Conservation (phyloP, 2,797 vertebrate genomes). For the Pangasius djambal region DNA sequence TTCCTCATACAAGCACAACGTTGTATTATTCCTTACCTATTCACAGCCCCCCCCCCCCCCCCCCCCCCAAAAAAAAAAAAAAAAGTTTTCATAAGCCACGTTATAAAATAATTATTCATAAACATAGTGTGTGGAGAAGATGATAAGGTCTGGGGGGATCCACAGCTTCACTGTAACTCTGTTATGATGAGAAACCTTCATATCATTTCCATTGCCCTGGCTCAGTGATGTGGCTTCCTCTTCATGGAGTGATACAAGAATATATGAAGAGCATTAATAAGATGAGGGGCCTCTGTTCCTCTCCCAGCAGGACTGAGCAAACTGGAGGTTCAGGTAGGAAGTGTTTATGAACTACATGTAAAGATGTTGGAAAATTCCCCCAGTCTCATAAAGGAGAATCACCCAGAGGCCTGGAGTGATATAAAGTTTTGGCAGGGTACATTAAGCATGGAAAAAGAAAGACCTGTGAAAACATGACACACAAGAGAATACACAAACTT, state of each 20-base stretch:
- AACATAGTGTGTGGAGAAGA: constrained; percentile 53
- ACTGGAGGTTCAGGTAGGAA: constrained; percentile 59
- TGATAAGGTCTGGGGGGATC: constrained; percentile 45
- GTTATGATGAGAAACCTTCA: constrained; percentile 34
- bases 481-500: constrained; percentile 33
- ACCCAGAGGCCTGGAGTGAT: constrained; percentile 38
- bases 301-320: constrained; percentile 61
- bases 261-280: constrained; percentile 57
- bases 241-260: constrained; percentile 42
- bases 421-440: constrained; percentile 49
- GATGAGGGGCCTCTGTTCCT: constrained; percentile 44
- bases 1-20: background rate
- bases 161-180: constrained; percentile 44
- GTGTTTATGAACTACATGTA: constrained; percentile 62
- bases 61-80: no score
- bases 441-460: constrained; percentile 48
- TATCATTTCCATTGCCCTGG: constrained; percentile 40
- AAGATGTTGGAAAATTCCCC: constrained; percentile 57
- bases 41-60: background rate
- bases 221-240: constrained; percentile 39
- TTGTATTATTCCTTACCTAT: background rate
- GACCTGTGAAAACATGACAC: constrained; percentile 40
- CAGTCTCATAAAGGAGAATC: constrained; percentile 43
- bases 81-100: background rate
- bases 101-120: constrained; percentile 34